Evolutionary conservation across 1,140 invertebrate species (phyloP).

Genomic region (Camponotus vicinus): DNA sequence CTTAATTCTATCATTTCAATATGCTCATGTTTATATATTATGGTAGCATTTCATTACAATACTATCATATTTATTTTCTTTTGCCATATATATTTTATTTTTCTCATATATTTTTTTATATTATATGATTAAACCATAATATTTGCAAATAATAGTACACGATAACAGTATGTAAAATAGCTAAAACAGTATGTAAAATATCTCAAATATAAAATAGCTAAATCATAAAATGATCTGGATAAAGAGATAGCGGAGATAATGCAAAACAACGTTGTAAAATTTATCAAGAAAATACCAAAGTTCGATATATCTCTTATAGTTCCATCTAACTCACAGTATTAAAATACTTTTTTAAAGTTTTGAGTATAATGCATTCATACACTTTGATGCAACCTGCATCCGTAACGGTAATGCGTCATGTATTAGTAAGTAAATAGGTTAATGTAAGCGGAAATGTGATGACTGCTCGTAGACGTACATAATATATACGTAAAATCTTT

Average conservation of each 20-base stretch:
- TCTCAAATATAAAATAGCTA: no score
- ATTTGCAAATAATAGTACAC: neutral
- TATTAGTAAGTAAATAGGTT: slow-evolving; percentile 31
- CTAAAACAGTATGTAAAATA: neutral
- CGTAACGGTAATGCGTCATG: neutral
- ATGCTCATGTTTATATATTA: neutral
- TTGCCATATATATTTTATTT: neutral
- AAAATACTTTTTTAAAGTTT: slow-evolving; percentile 9
- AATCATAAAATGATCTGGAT: neutral
- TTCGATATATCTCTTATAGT: neutral
- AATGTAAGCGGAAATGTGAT: slow-evolving; percentile 5
- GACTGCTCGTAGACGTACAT: neutral
- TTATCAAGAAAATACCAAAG: neutral
- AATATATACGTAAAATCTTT: neutral
- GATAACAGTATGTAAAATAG: neutral
- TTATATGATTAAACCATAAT: neutral
- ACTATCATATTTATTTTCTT: neutral
- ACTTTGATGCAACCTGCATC: slow-evolving; percentile 22
- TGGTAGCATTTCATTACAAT: neutral
- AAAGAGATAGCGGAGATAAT: neutral
- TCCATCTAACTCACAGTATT: neutral
- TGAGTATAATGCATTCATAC: neutral
- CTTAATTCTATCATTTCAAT: neutral
- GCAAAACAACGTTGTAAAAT: neutral
- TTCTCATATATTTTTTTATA: neutral